Evolutionary conservation across 2,113 vertebrate genomes (phyloP), one percentile per base, ranked within the genome.

Genomic region (Nettapus auritus): DNA sequence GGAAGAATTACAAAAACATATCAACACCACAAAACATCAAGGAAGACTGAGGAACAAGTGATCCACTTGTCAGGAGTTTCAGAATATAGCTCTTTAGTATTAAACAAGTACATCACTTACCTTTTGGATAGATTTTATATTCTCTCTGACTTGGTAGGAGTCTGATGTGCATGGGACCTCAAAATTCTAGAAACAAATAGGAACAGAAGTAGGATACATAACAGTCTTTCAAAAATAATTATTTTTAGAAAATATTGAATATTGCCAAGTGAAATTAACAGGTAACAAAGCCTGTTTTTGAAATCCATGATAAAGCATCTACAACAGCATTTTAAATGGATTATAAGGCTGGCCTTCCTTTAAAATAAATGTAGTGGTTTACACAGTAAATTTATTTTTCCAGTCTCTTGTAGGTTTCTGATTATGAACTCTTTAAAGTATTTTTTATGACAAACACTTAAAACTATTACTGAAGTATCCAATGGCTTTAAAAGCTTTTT

Each of bases 1-100:
- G 91, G 17, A 71, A 97, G 25, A 85, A 91, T 87, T 73, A 34
- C 48, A 82, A 80, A 80, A 68, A 26, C 5, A 26, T 16, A 22
- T 1, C 26, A 88, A 69, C 6, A 57, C 0, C 8, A 74, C 3
- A 69, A 70, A 88, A 17, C 6, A 60, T 7, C 38, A 93, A 56
- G 18, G 48, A 52, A 76, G 26, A 74, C 29, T 56, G 68, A 81
- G 42, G 40, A 82, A 57, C 28, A 69, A 89, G 25, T 8, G 55
- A 85, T 56, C 8, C 21, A 22, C 52, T 20, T 0, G 0, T 23
- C 36, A 82, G n/a, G 22, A 71, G 13, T 34, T 82, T 5, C 1
- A 5, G 15, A 86, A 62, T 17, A 52, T 0, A 63, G 16, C 42
- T 76, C n/a, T 31, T 12, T 3, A 59, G 29, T 8, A 28, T 56